Evolutionary conservation across 2,888 invertebrate genomes (phyloP), one percentile per base, ranked within the genome.

Genomic region (Selenia dentaria): DNA sequence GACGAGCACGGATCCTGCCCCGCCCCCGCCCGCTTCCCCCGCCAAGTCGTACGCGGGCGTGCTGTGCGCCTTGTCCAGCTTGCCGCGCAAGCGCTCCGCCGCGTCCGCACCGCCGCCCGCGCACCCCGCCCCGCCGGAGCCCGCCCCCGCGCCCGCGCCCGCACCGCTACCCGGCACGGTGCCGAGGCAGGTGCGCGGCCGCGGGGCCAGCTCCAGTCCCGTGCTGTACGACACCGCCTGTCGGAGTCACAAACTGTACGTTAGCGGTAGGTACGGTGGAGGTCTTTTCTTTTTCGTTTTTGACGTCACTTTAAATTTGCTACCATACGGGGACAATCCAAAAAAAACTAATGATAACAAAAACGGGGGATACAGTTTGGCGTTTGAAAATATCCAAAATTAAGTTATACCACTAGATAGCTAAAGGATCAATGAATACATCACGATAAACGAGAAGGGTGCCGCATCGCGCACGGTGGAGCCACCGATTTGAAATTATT

Each of bases 21-120:
- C 20, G 1, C 1, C 20, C 33, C 45, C 54, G 20, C 64, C 70
- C 6, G 62, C 54, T 36, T 91, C 37, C 1, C 57, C 86, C 42
- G 82, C 91, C 32, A 92, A 89, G 78, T 95, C 95, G 78, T 96
- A 96, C 0, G 95, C 95, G 1, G 96, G 96, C n/a, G 96, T 95
- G 58, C 96, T 96, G 74, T 95, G 93, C 63, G 94, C 94, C 82
- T 96, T 96, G 83, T 96, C 96, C 36, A 96, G 83, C 54, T 92
- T 92, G 48, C 69, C 82, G 9, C 80, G 76, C 13, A 16, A 10
- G 6, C 46, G 43, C 44, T 41, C 51, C 45, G 60, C 86, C 81
- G 92, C 91, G 1, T 24, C 93, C 2, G 95, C 25, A 38, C 16
- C 22, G 20, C 20, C 22, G 29, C 22, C 8, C 41, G 47, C 1